A percentile compares a stretch with the other conserved stretches of the same genome.
These are phyloP conservation scores for Mallotus villosus DNA, from an alignment of 2,797 vertebrate genomes.

Conservation along the genomic window DNA sequence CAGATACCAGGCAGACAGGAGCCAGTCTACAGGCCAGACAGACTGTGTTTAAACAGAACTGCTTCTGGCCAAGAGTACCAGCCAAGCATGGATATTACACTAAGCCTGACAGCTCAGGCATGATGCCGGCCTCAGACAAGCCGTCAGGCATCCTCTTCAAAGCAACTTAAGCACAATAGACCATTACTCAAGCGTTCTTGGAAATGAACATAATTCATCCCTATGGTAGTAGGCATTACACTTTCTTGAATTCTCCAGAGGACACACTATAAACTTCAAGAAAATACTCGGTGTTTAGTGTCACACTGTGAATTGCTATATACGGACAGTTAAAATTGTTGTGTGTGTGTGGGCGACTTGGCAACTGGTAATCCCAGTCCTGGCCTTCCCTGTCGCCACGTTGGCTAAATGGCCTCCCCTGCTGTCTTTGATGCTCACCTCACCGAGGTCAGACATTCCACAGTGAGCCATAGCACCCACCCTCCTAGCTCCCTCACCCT, in stretches of 20 bases:
- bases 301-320: not conserved
- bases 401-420: slow-evolving; percentile 15
- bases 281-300: not conserved
- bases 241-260: not conserved
- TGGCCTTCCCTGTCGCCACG: slow-evolving; percentile 1
- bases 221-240: not conserved
- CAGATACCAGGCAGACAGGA: not conserved
- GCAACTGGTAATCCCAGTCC: slow-evolving; percentile 15
- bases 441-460: slow-evolving; percentile 29
- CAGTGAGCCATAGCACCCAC: slow-evolving; percentile 18
- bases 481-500: slow-evolving; percentile 12
- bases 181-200: not conserved
- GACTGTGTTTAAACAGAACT: not conserved
- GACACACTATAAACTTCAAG: not conserved
- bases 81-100: slow-evolving; percentile 1
- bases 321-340: slow-evolving; percentile 1
- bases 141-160: slow-evolving; percentile 1
- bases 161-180: not conserved
- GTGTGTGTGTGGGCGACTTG: slow-evolving; percentile 14
- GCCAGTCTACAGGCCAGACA: not conserved
- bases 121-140: not conserved
- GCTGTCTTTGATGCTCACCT: slow-evolving; percentile 44
- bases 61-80: not conserved
- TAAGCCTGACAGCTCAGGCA: not conserved
- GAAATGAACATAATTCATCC: not conserved